Evolutionary conservation across 2,888 invertebrate genomes (phyloP).

Genomic region (Epiblema foenella): DNA sequence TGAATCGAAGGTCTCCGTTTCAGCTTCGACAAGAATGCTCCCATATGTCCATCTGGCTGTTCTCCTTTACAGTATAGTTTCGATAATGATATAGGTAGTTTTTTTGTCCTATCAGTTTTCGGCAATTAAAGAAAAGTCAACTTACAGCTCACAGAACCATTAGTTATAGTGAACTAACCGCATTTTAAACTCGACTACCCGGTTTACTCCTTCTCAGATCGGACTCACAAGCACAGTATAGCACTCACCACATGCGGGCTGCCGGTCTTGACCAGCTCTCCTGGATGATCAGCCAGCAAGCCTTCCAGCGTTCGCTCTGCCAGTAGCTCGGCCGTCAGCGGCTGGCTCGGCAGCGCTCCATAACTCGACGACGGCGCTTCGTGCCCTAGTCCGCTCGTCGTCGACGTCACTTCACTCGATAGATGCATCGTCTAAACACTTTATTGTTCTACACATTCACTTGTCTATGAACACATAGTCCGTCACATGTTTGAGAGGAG

Average conservation of each 20-base stretch:
- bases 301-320: slow-evolving; percentile 94
- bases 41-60: too few species aligned
- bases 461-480: slow-evolving; percentile 26
- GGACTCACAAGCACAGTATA: too few species aligned
- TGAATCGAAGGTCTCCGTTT: too few species aligned
- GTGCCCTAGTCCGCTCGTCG: slow-evolving; percentile 84
- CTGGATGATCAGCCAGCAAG: slow-evolving; percentile 95
- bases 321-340: slow-evolving; percentile 91
- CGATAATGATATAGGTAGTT: too few species aligned
- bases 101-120: too few species aligned
- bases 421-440: slow-evolving; percentile 87
- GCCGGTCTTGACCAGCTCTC: slow-evolving; percentile 97
- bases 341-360: slow-evolving; percentile 80
- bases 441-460: slow-evolving; percentile 45
- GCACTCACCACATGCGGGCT: slow-evolving; percentile 93
- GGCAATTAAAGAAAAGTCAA: too few species aligned
- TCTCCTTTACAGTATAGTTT: too few species aligned
- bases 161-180: too few species aligned
- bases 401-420: slow-evolving; percentile 91
- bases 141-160: too few species aligned
- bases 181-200: too few species aligned
- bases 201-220: too few species aligned
- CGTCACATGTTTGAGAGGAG: slow-evolving; percentile 26
- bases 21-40: too few species aligned
- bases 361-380: slow-evolving; percentile 81